A percentile compares a stretch with the other conserved stretches of the same genome.
Conservation (phyloP, 2,113 vertebrate species). For the Oreotrochilus melanogaster region DNA sequence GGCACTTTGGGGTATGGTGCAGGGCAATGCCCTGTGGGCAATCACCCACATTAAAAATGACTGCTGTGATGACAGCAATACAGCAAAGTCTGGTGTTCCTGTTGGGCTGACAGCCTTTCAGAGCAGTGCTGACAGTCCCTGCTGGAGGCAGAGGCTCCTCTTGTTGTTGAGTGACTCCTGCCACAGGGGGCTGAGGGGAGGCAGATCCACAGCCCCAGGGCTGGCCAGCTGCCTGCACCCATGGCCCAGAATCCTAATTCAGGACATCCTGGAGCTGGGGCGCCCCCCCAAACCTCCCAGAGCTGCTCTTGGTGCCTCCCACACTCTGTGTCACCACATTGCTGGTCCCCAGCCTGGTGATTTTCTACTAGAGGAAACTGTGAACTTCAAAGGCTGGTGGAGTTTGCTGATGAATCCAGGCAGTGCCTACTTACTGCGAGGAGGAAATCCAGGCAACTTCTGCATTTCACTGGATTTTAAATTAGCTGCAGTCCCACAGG, state of each 20-base stretch:
- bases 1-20: not conserved
- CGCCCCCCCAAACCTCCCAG: not conserved
- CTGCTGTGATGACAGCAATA: not conserved
- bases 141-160: not conserved
- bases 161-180: not conserved
- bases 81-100: not conserved
- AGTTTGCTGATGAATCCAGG: not conserved
- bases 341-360: not conserved
- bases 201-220: not conserved
- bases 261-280: not conserved
- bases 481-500: not conserved
- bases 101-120: too few relatives aligned
- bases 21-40: not conserved
- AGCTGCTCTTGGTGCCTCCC: not conserved
- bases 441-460: not conserved
- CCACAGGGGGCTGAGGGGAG: accelerated
- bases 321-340: accelerated
- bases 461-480: not conserved
- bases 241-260: not conserved
- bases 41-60: not conserved
- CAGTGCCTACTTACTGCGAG: accelerated
- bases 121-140: too few relatives aligned
- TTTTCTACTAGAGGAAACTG: not conserved
- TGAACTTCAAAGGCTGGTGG: not conserved
- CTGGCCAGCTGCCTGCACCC: too few relatives aligned